These are phyloP conservation scores for Protobothrops mucrosquamatus DNA, from an alignment of 2,113 vertebrate species.

Conservation along the genomic window DNA sequence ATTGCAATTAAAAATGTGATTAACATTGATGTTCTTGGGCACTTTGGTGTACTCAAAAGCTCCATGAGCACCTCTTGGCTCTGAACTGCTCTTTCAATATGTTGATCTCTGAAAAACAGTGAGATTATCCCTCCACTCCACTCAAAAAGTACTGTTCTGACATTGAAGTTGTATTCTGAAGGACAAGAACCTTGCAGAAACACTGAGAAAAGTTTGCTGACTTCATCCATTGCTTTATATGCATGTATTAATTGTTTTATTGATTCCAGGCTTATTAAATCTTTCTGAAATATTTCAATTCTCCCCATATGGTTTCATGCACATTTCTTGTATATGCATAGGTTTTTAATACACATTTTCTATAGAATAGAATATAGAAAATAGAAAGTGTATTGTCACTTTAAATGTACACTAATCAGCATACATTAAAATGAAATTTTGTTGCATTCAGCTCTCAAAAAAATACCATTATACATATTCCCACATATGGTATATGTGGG, in stretches of 20 bases:
- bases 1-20: constrained; percentile 31
- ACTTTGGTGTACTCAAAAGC: neutral
- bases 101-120: neutral
- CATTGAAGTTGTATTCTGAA: neutral
- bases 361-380: neutral
- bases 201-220: neutral
- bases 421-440: no score
- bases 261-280: neutral
- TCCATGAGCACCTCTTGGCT: constrained; percentile 7
- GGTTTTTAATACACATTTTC: neutral
- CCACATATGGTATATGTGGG: no score
- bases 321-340: neutral
- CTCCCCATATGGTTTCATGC: neutral
- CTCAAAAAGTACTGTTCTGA: neutral
- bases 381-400: no score
- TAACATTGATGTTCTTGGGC: neutral
- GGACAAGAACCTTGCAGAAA: neutral
- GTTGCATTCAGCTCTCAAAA: no score
- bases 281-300: neutral
- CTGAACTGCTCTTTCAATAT: neutral
- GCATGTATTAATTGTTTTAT: neutral
- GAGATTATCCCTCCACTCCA: neutral
- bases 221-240: neutral
- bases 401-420: no score
- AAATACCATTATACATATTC: no score